Base-by-base conservation (phyloP, 1,140 invertebrate species). In the Drosophila sp. region DNA sequence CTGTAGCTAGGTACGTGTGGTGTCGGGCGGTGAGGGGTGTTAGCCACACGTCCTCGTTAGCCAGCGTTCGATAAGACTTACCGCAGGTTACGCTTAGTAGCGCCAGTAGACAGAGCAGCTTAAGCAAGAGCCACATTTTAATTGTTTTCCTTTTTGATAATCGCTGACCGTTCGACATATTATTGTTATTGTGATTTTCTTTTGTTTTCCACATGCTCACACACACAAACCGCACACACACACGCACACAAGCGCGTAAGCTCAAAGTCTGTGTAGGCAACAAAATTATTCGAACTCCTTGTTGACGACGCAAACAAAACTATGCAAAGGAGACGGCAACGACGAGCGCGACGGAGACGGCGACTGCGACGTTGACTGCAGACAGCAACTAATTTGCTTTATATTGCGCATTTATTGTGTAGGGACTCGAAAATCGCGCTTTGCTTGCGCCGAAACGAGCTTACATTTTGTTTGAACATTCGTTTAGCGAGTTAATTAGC, bases 381-480 rank as follows among this genome's bases (percentile, higher is more conserved):
- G 76, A 79, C 80, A 46, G 66, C 80, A 65, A 64, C 77, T 74
- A 86, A 86, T 86, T 78, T 67, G 74, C 70, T 50, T 62, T 67
- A 58, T 81, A 84, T 80, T 84, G 81, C 81, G 81, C 81, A 84
- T 69, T 84, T 84, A 84, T 78, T 62, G 73, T 62, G 43, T 70
- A 74, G 73, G 81, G 81, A 80, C 73, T 67, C 73, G 81, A 54
- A 59, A 53, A 51, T 72, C 61, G 61, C 61, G 53, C 61, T 70
- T 50, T 54, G 61, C 43, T 56, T 65, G 66, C 48, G 40, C 32
- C 70, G 56, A 27, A 57, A 53, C 69, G 27, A 57, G 67, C 25
- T 75, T 65, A 86, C 73, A 78, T 78, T 78, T 72, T 75, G 69
- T 76, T 70, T 62, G 45, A 40, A 67, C 78, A 76, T 84, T 51